Evolutionary conservation across 2,888 invertebrate species (phyloP).

Genomic region (Cosmia pyralina): DNA sequence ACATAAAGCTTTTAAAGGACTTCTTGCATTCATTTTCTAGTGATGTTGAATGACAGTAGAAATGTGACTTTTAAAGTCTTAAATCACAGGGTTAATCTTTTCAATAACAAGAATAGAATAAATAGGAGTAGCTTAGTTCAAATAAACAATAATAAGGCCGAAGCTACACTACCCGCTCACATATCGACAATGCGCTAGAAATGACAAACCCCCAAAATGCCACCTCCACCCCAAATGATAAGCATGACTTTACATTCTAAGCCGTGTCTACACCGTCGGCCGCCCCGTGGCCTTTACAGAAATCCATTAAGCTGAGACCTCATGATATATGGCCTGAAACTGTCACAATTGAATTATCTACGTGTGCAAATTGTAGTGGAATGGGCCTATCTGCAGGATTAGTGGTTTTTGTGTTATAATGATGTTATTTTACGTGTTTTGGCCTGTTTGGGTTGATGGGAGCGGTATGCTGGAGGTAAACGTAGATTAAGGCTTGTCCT

Average conservation of each 20-base stretch:
- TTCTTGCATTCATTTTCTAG: no score
- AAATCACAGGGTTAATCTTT: neutral
- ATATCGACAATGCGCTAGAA: slow-evolving; percentile 39
- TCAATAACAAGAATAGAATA: neutral
- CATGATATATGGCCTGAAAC: slow-evolving; percentile 75
- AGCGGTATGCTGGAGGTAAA: neutral
- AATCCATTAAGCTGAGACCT: slow-evolving; percentile 74
- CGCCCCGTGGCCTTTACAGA: slow-evolving; percentile 64
- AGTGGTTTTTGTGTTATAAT: slow-evolving; percentile 57
- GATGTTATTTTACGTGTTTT: slow-evolving; percentile 42
- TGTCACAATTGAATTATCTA: slow-evolving; percentile 78
- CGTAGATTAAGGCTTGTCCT: slow-evolving; percentile 5
- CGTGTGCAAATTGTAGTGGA: slow-evolving; percentile 67
- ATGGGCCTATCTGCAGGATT: slow-evolving; percentile 44
- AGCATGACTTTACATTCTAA: slow-evolving; percentile 65
- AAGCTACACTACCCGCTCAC: neutral
- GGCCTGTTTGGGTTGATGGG: neutral
- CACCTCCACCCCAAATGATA: slow-evolving; percentile 53
- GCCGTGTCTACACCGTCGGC: slow-evolving; percentile 49
- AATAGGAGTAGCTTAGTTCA: neutral
- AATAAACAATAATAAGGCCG: neutral
- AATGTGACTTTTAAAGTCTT: neutral
- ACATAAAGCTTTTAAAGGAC: no score
- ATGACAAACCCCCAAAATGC: slow-evolving; percentile 46
- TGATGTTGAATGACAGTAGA: neutral